Percentiles rank a stretch among this genome's conserved stretches.
phyloP scores from a whole-genome alignment of 2,888 invertebrate species.

The Sinelater perroti region DNA sequence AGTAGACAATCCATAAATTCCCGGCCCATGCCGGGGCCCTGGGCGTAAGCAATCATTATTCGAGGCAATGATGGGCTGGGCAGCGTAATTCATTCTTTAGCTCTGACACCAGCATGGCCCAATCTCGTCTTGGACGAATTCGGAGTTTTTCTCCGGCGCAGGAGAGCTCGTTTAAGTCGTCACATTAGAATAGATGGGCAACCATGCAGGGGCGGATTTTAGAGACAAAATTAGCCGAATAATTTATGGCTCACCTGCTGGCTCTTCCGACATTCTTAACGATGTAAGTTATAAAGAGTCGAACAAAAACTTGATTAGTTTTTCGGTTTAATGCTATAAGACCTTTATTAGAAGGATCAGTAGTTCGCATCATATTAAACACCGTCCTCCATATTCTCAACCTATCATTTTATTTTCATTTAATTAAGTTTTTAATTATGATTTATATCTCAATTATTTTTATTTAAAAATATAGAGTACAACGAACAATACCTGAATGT shows the following conservation, averaged over 20 bases:
- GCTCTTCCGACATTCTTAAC: constrained; percentile 23
- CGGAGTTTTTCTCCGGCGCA: background rate
- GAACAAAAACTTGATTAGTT: constrained; percentile 17
- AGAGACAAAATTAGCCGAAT: constrained; percentile 22
- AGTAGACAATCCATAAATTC: constrained; percentile 19
- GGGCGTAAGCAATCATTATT: constrained; percentile 32
- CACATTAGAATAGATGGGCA: constrained; percentile 12
- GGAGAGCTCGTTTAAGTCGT: background rate
- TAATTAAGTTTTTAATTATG: too few species aligned
- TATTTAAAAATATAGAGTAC: too few species aligned
- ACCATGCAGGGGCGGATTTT: constrained; percentile 18
- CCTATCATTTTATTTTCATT: too few species aligned
- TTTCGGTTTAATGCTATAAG: too few species aligned
- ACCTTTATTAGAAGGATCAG: too few species aligned
- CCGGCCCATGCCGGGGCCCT: constrained; percentile 9
- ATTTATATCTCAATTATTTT: too few species aligned
- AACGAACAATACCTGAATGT: too few species aligned
- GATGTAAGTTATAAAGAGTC: constrained; percentile 26
- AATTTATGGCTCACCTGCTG: constrained; percentile 18
- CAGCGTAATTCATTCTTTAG: constrained; percentile 25
- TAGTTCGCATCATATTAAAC: too few species aligned
- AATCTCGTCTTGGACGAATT: constrained; percentile 11
- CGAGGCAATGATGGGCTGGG: constrained; percentile 30
- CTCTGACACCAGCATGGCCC: constrained; percentile 9
- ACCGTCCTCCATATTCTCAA: too few species aligned